Evolutionary conservation across 2,797 vertebrate genomes (phyloP).

Genomic region (Adelosebastes latens): DNA sequence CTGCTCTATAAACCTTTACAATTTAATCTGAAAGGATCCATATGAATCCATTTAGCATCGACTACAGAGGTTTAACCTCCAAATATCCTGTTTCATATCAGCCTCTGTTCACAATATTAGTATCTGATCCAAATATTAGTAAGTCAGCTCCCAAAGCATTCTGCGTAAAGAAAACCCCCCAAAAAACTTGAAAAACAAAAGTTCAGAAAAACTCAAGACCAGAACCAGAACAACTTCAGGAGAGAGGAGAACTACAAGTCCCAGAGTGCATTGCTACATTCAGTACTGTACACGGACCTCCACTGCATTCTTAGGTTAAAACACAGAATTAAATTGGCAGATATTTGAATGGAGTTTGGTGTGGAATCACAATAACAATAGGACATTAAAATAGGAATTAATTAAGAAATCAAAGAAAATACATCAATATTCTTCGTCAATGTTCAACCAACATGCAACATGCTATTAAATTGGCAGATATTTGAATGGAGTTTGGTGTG

Average conservation of each 20-base stretch:
- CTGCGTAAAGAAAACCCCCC: no score
- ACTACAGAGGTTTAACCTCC: not conserved
- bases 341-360: no score
- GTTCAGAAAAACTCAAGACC: not conserved
- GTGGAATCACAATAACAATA: no score
- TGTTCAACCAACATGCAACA: no score
- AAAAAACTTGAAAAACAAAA: not conserved
- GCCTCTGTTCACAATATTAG: not conserved
- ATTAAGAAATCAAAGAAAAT: no score
- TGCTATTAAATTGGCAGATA: not conserved
- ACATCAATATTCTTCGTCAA: no score
- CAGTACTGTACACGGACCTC: not conserved
- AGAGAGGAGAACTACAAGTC: not conserved
- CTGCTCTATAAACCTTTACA: slow-evolving; percentile 3
- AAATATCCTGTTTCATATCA: slow-evolving; percentile 6
- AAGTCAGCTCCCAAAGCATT: no score
- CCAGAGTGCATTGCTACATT: not conserved
- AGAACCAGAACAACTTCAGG: not conserved
- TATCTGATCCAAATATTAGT: not conserved
- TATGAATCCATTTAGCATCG: slow-evolving; percentile 11
- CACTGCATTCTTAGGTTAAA: no score
- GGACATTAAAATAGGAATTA: no score
- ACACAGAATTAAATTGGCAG: not conserved
- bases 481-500: not conserved
- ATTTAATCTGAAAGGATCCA: slow-evolving; percentile 36